Evolutionary conservation across 2,888 invertebrate genomes (phyloP), one percentile per base, ranked within the genome.

Genomic region (Plagodis dolabraria): DNA sequence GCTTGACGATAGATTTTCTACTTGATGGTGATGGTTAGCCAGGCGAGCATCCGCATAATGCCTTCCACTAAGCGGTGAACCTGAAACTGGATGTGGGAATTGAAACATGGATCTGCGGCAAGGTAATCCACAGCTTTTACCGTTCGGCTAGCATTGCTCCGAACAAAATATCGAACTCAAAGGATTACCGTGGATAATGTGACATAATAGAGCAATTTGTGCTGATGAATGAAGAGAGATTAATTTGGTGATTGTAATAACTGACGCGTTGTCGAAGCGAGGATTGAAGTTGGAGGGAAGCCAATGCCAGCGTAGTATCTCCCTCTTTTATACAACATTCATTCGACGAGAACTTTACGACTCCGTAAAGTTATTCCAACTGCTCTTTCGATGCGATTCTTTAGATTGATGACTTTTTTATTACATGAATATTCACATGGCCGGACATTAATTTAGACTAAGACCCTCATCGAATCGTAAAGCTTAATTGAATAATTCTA

Each of bases 361-460:
- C 77, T 82, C 74, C 70, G 71, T 84, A 80, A 87, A 86, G 80
- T 86, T 82, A 81, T 78, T 80, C 74, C 76, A 80, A 83, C 79
- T 78, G 75, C 75, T 82, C 71, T 76, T 75, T 69, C 64, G 75
- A 77, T 80, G 76, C 75, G 76, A 82, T 82, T 83, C 80, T 79
- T 80, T 74, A 80, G 74, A 79, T 78, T 74, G 74, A 80, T 72
- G 70, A 72, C 65, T 62, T 74, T 83, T 83, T 84, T 84, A 83
- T 80, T 71, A 71, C 70, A 56, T 61, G 64, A 74, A 76, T 79
- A 79, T 80, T 80, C 70, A 76, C 74, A 79, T 77, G 67, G 63
- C 53, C 51, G 59, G 72, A 71, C 68, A 74, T 77, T 72, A 76
- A 58, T 63, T 43, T 64, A 60, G 53, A 66, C 58, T 58, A 61